These are phyloP conservation scores for Hormiphora californensis DNA, from an alignment of 37 sponge, comb jelly and placozoan genomes.

Conservation along the genomic window DNA sequence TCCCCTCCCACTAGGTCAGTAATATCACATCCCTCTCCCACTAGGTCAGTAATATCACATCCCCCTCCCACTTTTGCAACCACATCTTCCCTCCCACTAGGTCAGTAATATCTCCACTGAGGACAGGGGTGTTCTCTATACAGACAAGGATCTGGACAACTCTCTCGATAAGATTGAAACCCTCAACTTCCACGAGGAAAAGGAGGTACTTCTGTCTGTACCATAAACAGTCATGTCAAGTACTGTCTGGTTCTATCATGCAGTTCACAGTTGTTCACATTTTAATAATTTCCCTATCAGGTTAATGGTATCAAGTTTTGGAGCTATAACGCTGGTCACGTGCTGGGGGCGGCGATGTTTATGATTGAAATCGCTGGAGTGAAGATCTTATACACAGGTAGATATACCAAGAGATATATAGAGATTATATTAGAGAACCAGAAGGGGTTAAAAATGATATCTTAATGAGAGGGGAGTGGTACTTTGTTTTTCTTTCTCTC, in stretches of 20 bases:
- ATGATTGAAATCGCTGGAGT: conserved; percentile 99
- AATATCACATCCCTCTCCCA: background rate
- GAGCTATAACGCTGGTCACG: conserved; percentile 96
- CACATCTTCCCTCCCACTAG: no score
- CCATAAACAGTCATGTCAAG: no score
- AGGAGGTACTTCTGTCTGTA: background rate
- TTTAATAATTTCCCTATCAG: no score
- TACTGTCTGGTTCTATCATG: no score
- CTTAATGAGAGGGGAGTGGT: background rate
- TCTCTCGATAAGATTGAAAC: conserved; percentile 93
- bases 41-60: background rate
- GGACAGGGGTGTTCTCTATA: conserved; percentile 76
- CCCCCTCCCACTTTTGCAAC: background rate
- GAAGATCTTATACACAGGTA: conserved; percentile 62
- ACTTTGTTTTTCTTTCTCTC: background rate
- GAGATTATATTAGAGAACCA: no score
- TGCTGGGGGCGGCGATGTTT: conserved; percentile 98
- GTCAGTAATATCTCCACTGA: conserved; percentile 84
- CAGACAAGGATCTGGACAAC: conserved; percentile 93
- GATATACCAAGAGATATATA: no score
- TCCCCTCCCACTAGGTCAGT: background rate
- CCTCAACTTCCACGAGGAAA: conserved; percentile 89
- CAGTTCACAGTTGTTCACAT: no score
- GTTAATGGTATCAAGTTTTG: conserved; percentile 92
- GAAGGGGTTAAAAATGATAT: background rate